Evolutionary conservation across 2,888 invertebrate genomes (phyloP).

Genomic region (Apotomis capreana): DNA sequence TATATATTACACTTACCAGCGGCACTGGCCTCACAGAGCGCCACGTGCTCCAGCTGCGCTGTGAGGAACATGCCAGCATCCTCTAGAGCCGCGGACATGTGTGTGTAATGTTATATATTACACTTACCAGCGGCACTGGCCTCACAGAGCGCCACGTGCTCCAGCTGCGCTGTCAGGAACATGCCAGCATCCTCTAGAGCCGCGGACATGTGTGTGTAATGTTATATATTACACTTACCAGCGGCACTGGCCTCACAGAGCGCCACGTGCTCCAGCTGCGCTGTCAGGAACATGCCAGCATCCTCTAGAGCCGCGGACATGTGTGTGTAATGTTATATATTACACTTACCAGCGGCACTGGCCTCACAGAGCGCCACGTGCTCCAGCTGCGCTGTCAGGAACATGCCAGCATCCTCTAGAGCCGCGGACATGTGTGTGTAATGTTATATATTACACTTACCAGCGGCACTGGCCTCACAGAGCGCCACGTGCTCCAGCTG

Average conservation of each 20-base stretch:
- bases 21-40: conserved; percentile 86
- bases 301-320: conserved; percentile 87
- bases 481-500: conserved; percentile 89
- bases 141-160: conserved; percentile 88
- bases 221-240: conserved; percentile 64
- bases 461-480: conserved; percentile 85
- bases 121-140: conserved; percentile 83
- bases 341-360: conserved; percentile 80
- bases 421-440: conserved; percentile 83
- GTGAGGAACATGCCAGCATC: conserved; percentile 87
- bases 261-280: conserved; percentile 89
- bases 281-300: conserved; percentile 86
- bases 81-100: conserved; percentile 85
- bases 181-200: conserved; percentile 86
- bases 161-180: conserved; percentile 88
- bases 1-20: conserved; percentile 70
- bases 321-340: conserved; percentile 78
- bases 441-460: conserved; percentile 58
- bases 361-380: conserved; percentile 88
- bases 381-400: conserved; percentile 88
- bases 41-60: conserved; percentile 88
- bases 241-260: conserved; percentile 86
- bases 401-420: conserved; percentile 87
- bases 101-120: no score
- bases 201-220: conserved; percentile 86